Percentiles rank a stretch among this genome's conserved stretches.
These are phyloP conservation scores for Scaptodrosophila latifasciaeformis DNA, from an alignment of 2,888 invertebrate species.

Conservation along the genomic window DNA sequence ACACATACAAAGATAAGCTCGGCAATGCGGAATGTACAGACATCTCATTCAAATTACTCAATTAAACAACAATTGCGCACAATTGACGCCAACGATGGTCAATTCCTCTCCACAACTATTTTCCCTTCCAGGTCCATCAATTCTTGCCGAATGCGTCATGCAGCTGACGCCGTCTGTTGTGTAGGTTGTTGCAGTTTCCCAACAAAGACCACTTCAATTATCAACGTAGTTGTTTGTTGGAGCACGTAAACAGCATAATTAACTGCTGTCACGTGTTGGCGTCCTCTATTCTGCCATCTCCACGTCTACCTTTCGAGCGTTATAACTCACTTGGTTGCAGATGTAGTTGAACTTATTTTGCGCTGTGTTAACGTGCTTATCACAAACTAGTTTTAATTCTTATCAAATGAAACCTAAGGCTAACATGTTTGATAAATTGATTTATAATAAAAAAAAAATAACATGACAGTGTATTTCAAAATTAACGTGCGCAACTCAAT, in stretches of 20 bases:
- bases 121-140: conserved; percentile 25
- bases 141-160: conserved; percentile 43
- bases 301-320: no score
- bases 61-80: conserved; percentile 59
- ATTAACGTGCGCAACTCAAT: conserved; percentile 40
- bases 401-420: no score
- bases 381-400: no score
- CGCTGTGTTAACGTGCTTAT: not conserved
- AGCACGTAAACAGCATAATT: conserved; percentile 2
- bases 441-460: no score
- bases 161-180: conserved; percentile 20
- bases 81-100: conserved; percentile 39
- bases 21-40: conserved; percentile 14
- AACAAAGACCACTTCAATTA: conserved; percentile 6
- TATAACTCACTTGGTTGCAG: no score
- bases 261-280: not conserved
- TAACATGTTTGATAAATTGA: no score
- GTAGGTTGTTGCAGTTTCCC: conserved; percentile 6
- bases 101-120: no score
- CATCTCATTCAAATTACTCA: conserved; percentile 51
- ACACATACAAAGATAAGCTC: conserved; percentile 13
- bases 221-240: conserved; percentile 13
- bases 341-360: not conserved
- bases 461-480: conserved; percentile 32
- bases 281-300: not conserved